Evolutionary conservation across 2,113 vertebrate species (phyloP).

Genomic region (Lichenostomus cassidix): DNA sequence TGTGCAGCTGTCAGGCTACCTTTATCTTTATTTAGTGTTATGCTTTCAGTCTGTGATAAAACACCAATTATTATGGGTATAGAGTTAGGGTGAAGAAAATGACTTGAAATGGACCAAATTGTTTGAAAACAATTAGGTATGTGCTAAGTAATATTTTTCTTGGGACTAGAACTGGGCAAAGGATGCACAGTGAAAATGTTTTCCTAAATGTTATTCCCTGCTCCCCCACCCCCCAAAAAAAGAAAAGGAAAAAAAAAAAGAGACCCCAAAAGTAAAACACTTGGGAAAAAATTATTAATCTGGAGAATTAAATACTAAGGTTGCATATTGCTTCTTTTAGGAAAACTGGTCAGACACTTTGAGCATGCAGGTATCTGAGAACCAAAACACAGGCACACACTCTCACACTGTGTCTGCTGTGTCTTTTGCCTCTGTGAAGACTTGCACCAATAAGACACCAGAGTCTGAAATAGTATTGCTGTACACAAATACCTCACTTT

Average conservation of each 20-base stretch:
- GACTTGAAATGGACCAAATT: slow-evolving; percentile 14
- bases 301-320: not conserved
- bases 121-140: slow-evolving; percentile 1
- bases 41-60: slow-evolving; percentile 41
- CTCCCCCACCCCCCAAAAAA: fast-evolving
- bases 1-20: slow-evolving; percentile 55
- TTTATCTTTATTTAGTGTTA: slow-evolving; percentile 64
- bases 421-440: not conserved
- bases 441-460: not conserved
- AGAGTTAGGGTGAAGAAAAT: slow-evolving; percentile 43
- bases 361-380: not conserved
- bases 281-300: not conserved
- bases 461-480: not conserved
- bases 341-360: not conserved
- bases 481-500: not conserved
- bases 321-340: not conserved
- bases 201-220: not conserved
- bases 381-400: not conserved
- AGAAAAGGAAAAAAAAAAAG: not conserved
- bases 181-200: not conserved
- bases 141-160: not conserved
- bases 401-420: not conserved
- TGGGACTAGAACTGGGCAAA: not conserved
- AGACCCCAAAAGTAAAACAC: not conserved
- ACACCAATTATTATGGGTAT: slow-evolving; percentile 46